Base-by-base conservation (phyloP, 2,797 vertebrate species). In the Ptychobarbus kaznakovi region DNA sequence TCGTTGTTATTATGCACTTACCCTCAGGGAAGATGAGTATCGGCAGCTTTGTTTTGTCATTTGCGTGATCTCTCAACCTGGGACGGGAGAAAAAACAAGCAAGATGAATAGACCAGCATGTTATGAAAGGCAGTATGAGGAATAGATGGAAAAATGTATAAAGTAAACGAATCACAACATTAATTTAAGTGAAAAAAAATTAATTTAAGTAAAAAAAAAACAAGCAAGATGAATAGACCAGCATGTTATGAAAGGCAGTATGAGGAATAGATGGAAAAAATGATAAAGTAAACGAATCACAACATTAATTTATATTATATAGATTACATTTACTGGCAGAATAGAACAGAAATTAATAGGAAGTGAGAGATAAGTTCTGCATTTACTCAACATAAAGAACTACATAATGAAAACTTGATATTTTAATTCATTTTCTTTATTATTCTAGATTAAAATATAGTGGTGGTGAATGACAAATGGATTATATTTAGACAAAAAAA, bases 11-110 rank as follows among this genome's bases (percentile, higher is more conserved):
- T 74, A 73, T 74, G 87, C 79, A 80, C 94, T 96, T 93, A 99
- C 98, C 98, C 95, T 99, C 98, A 68, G 98, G 98, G 91, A 99
- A 99, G 89, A 99, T 99, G 87, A 99, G 92, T 89, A 99, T 99
- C 0, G 98, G 98, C 80, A 99, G 95, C 90, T 99, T 99, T 91
- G 92, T 96, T 94, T 96, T 97, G 94, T 97, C 96, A 1, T 94
- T 95, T 83, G 97, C 95, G 5, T 99, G 98, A 95, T 98, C 96
- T 90, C 49, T 96, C 87, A 99, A 93, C 92, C 98, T 99, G 95
- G 81, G 63, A 49, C 76, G 35, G 22, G n/a, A 25, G 20, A 84
- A 20, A 84, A 81, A 38, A 58, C 10, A 75, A 46, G 61, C 68
- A 40, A 74, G 28, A 74, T 42, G 20, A 69, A 49, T 11, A 49